Evolutionary conservation across 2,797 vertebrate genomes (phyloP).

Genomic region (Ambastaia sidthimunki): DNA sequence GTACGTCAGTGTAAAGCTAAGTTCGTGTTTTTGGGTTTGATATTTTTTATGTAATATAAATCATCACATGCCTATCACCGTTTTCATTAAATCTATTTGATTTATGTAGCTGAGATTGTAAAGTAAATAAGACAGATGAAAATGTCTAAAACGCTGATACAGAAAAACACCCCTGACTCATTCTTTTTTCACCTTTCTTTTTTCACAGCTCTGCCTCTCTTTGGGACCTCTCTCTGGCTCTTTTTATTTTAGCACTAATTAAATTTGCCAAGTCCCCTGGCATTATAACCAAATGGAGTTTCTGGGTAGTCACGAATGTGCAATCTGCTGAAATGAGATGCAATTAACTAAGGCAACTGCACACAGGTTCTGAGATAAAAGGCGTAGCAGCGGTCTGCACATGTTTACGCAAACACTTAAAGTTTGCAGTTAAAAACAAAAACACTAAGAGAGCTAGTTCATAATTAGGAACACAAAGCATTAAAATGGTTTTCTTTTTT

Average conservation of each 20-base stretch:
- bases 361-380: slow-evolving; percentile 61
- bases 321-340: slow-evolving; percentile 53
- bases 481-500: neutral
- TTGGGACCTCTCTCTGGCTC: slow-evolving; percentile 43
- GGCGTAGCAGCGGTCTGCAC: slow-evolving; percentile 46
- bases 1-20: neutral
- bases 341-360: slow-evolving; percentile 63
- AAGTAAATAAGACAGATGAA: slow-evolving; percentile 7
- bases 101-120: slow-evolving; percentile 7
- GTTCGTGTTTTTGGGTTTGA: no score
- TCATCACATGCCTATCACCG: no score
- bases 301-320: slow-evolving; percentile 55
- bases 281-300: slow-evolving; percentile 59
- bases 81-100: neutral
- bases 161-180: neutral
- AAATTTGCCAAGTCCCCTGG: slow-evolving; percentile 63
- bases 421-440: slow-evolving; percentile 23
- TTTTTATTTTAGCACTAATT: slow-evolving; percentile 58
- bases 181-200: slow-evolving; percentile 42
- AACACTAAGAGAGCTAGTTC: neutral
- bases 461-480: slow-evolving; percentile 30
- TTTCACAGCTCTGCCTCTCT: slow-evolving; percentile 30
- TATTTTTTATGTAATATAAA: no score
- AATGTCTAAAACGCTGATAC: slow-evolving; percentile 5
- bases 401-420: slow-evolving; percentile 39